Evolutionary conservation across 2,888 invertebrate genomes (phyloP).

Genomic region (Pyrocoelia pectoralis): DNA sequence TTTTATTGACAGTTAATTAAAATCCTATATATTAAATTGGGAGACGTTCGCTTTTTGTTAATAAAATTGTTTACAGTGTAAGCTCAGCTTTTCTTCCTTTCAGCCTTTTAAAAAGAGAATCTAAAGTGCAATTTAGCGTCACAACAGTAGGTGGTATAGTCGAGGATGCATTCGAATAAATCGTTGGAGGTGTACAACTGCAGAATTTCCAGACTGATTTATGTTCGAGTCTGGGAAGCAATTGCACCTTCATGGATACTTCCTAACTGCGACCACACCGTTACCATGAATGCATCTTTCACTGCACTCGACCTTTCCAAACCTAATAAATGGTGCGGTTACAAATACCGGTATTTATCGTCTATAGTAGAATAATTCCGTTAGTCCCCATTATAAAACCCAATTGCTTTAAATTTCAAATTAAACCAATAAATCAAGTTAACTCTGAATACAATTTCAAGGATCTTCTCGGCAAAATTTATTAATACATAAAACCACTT

Average conservation of each 20-base stretch:
- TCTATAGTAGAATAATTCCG: constrained; percentile 31
- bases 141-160: constrained; percentile 36
- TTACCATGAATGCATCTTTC: constrained; percentile 44
- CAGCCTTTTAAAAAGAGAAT: constrained; percentile 5
- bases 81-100: neutral
- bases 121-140: constrained; percentile 27
- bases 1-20: constrained; percentile 15
- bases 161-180: constrained; percentile 48
- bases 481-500: no score
- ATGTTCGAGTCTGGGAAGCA: constrained; percentile 46
- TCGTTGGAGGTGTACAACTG: constrained; percentile 48
- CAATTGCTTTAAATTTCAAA: constrained; percentile 2
- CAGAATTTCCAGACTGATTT: constrained; percentile 51
- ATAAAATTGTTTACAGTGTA: neutral
- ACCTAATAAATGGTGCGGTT: constrained; percentile 47
- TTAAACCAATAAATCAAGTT: constrained; percentile 2
- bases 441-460: neutral
- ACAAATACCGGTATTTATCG: constrained; percentile 47
- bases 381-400: constrained; percentile 3
- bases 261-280: constrained; percentile 36
- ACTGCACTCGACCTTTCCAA: constrained; percentile 32
- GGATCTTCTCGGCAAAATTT: no score
- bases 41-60: neutral
- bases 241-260: constrained; percentile 47
- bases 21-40: neutral